phyloP scores from a whole-genome alignment of 2,888 invertebrate species.

The Phaedon cochleariae region DNA sequence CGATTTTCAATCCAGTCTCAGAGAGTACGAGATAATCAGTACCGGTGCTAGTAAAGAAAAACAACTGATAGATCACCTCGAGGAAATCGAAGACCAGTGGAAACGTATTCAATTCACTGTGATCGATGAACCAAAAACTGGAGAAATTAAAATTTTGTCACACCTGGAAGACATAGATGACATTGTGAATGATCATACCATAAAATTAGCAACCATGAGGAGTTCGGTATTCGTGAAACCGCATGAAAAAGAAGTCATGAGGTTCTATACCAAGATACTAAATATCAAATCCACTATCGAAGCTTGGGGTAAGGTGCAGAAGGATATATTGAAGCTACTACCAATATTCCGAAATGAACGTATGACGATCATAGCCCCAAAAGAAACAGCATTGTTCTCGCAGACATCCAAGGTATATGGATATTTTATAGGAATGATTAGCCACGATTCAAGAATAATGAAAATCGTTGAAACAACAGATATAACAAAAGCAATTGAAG shows the following conservation, averaged over 20 bases:
- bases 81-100: conserved; percentile 82
- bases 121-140: conserved; percentile 64
- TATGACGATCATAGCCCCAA: conserved; percentile 65
- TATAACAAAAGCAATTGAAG: conserved; percentile 72
- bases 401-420: conserved; percentile 44
- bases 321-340: conserved; percentile 81
- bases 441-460: conserved; percentile 68
- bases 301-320: conserved; percentile 82
- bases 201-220: conserved; percentile 82
- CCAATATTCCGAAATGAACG: conserved; percentile 85
- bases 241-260: conserved; percentile 71
- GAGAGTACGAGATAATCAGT: conserved; percentile 82
- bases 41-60: conserved; percentile 81
- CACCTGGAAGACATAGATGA: conserved; percentile 79
- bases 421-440: conserved; percentile 53
- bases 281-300: conserved; percentile 74
- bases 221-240: conserved; percentile 86
- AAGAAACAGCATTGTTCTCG: conserved; percentile 57
- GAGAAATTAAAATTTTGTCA: conserved; percentile 73
- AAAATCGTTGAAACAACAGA: conserved; percentile 70
- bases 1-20: conserved; percentile 73
- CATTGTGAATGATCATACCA: conserved; percentile 80
- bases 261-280: conserved; percentile 76
- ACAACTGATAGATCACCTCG: conserved; percentile 74
- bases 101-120: conserved; percentile 73